Percentiles rank a stretch among this genome's conserved stretches.
Conservation (phyloP, 2,888 invertebrate species). For the Drosophila kambysellisi region DNA sequence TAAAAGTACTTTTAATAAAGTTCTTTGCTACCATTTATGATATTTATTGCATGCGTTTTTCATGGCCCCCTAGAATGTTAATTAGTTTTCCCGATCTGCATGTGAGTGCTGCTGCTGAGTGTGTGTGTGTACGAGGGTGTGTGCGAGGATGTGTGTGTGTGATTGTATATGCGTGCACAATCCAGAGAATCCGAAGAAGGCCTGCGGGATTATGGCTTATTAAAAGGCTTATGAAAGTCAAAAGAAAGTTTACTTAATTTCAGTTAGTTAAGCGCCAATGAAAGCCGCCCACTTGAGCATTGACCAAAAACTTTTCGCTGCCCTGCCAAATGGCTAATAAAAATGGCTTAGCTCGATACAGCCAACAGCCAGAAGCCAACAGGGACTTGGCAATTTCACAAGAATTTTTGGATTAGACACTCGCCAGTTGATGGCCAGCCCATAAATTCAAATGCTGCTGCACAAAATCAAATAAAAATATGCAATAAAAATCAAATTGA, state of each 20-base stretch:
- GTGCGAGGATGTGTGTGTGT: slow-evolving; percentile 31
- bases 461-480: slow-evolving; percentile 77
- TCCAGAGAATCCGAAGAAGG: slow-evolving; percentile 58
- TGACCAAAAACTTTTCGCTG: slow-evolving; percentile 66
- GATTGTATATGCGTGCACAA: slow-evolving; percentile 41
- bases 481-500: slow-evolving; percentile 78
- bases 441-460: slow-evolving; percentile 72
- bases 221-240: slow-evolving; percentile 81
- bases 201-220: slow-evolving; percentile 78
- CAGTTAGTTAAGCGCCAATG: slow-evolving; percentile 79
- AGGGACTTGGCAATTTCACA: slow-evolving; percentile 68
- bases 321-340: slow-evolving; percentile 74
- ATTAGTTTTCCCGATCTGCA: slow-evolving; percentile 75
- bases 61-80: slow-evolving; percentile 67
- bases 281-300: slow-evolving; percentile 77
- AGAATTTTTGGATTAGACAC: slow-evolving; percentile 69
- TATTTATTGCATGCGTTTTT: slow-evolving; percentile 71
- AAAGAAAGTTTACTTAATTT: slow-evolving; percentile 81
- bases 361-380: slow-evolving; percentile 3
- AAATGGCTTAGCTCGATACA: slow-evolving; percentile 54
- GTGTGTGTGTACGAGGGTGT: slow-evolving; percentile 8
- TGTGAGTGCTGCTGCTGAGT: slow-evolving; percentile 22
- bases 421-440: slow-evolving; percentile 63
- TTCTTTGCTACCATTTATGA: slow-evolving; percentile 75
- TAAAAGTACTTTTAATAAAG: slow-evolving; percentile 79